Evolutionary conservation across 2,113 vertebrate genomes (phyloP), one percentile per base, ranked within the genome.

Genomic region (Chauna torquata): DNA sequence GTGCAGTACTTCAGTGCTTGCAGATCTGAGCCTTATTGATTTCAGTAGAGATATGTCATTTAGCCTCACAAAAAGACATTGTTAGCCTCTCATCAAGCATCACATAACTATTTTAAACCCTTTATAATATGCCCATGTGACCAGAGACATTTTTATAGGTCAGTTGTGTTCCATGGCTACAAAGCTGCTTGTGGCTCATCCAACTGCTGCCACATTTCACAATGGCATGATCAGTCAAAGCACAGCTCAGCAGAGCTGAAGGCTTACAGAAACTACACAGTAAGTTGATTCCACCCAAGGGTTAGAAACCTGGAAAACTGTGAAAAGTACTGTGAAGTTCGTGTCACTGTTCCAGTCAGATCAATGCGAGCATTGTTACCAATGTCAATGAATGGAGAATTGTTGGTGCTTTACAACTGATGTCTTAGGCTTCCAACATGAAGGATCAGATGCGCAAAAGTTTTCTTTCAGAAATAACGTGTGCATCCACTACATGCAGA

Each of bases 81-180:
- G 42, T 83, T 74, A 81, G 66, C 64, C 32, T 92, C 82, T 94
- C 72, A 68, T 93, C 88, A 59, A 83, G 55, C 71, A 71, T 71
- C 79, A 78, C 64, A 8, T 42, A 94, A 78, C 64, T 88, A 24
- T 93, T 96, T 86, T n/a, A 83, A 93, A 55, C 42, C 50, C 34
- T 80, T 59, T 86, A 59, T 50, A 61, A 45, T 50, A 54, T 4
- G 1, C 69, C 85, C 52, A 12, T 71, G 47, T 72, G 74, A 76
- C 78, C 58, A 90, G 49, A 91, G 52, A 58, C 76, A 61, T 47
- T 86, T 94, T 95, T 92, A 78, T 88, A 96, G 76, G 68, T 96
- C 94, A 90, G 8, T 64, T 88, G n/a, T 66, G n/a, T 86, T 96
- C 55, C n/a, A 64, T 32, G 47, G 68, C 64, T 90, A n/a, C 68